Conservation (phyloP, 2,113 vertebrate species). For the Mesocricetus auratus region DNA sequence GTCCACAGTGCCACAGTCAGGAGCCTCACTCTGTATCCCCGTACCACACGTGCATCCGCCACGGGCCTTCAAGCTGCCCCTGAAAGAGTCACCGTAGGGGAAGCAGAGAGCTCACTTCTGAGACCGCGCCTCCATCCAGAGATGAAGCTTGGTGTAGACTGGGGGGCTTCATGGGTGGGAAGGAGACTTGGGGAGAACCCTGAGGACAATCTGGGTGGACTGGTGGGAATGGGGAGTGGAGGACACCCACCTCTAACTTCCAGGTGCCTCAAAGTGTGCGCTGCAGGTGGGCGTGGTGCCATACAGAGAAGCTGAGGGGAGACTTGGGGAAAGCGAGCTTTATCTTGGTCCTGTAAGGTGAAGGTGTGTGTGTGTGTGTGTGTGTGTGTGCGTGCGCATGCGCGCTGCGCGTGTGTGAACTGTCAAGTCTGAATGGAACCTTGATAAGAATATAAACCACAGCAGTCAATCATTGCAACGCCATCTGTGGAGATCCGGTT, state of each 20-base stretch:
- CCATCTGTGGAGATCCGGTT: background rate
- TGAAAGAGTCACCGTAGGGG: background rate
- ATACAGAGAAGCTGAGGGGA: rapidly evolving
- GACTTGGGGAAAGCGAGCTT: background rate
- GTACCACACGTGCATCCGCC: background rate
- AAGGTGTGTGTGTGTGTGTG: background rate
- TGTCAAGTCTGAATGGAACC: background rate
- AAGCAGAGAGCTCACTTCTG: background rate
- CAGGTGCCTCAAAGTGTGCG: background rate
- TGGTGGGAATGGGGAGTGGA: background rate
- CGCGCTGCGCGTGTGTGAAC: background rate
- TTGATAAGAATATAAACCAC: background rate
- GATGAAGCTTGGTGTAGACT: rapidly evolving
- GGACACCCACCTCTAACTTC: background rate
- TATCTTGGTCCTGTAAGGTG: background rate
- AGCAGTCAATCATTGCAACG: background rate
- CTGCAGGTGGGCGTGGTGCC: background rate
- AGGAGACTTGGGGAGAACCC: background rate
- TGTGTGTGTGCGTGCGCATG: too few relatives aligned
- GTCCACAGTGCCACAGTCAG: background rate
- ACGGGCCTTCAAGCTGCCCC: background rate
- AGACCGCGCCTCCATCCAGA: background rate
- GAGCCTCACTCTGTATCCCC: background rate
- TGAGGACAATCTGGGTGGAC: background rate
- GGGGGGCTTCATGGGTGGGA: background rate